Evolutionary conservation across 2,113 vertebrate species (phyloP).

Genomic region (Pelvicachromis taeniatus): DNA sequence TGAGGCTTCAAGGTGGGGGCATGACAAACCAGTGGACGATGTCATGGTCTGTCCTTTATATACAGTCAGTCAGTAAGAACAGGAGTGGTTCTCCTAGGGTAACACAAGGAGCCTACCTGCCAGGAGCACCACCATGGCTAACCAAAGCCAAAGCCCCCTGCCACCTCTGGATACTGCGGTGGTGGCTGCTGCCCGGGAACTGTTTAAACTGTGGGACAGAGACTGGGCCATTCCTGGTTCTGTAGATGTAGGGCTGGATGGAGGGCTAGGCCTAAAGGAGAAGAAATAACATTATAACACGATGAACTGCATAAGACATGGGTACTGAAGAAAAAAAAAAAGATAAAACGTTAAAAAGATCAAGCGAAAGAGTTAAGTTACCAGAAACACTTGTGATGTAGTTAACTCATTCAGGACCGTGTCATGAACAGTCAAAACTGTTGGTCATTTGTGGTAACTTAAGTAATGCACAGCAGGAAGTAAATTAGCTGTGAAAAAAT

Average conservation of each 20-base stretch:
- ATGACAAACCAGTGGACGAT: background rate
- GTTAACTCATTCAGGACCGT: background rate
- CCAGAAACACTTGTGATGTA: background rate
- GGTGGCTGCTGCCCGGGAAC: conserved; percentile 25
- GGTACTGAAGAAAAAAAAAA: background rate
- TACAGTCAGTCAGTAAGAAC: background rate
- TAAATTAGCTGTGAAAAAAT: background rate
- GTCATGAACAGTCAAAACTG: background rate
- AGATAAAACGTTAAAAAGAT: background rate
- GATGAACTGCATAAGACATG: background rate
- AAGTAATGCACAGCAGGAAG: background rate
- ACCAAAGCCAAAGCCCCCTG: conserved; percentile 76
- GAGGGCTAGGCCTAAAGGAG: conserved; percentile 38
- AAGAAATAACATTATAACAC: background rate
- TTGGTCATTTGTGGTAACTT: conserved; percentile 37
- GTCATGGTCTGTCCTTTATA: background rate
- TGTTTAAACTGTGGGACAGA: conserved; percentile 32
- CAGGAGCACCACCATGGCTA: conserved; percentile 76
- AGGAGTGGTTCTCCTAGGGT: background rate
- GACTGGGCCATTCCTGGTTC: conserved; percentile 18
- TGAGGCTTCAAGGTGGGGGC: background rate
- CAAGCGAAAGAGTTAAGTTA: conserved; percentile 7
- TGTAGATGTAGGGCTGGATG: conserved; percentile 31
- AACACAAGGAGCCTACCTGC: conserved; percentile 53
- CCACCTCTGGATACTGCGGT: conserved; percentile 61